Conservation (phyloP, 2,888 invertebrate genomes). For the Eupeodes luniger region DNA sequence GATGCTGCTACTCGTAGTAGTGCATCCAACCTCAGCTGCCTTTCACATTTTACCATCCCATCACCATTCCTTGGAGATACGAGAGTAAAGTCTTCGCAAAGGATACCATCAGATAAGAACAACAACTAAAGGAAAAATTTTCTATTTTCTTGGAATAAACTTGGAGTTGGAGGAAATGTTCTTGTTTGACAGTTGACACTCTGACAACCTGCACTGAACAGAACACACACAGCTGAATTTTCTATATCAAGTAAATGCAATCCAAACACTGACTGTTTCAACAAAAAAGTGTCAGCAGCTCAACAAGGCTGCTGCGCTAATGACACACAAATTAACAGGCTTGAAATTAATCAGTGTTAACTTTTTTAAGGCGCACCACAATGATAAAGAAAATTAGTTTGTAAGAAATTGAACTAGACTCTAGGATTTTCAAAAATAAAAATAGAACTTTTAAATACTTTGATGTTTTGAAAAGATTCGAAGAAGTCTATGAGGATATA, state of each 20-base stretch:
- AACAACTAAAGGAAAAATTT: conserved; percentile 35
- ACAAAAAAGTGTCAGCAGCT: conserved; percentile 12
- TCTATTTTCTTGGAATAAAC: conserved; percentile 38
- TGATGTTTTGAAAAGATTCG: no score
- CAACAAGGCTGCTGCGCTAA: conserved; percentile 13
- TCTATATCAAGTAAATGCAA: conserved; percentile 1
- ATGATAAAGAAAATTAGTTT: not conserved
- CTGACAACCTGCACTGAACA: conserved; percentile 42
- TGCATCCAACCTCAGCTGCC: conserved; percentile 5
- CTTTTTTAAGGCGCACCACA: not conserved
- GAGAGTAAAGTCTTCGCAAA: conserved; percentile 1
- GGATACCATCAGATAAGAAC: conserved; percentile 40
- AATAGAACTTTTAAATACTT: no score
- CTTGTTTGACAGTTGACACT: conserved; percentile 60
- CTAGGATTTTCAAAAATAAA: no score
- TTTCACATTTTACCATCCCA: not conserved
- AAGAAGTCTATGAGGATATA: no score
- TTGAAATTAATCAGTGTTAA: conserved; percentile 6
- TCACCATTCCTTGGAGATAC: not conserved
- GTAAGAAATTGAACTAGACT: no score
- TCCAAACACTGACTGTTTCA: conserved; percentile 37
- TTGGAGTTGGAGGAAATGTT: conserved; percentile 45
- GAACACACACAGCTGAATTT: conserved; percentile 2
- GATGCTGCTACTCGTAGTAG: no score
- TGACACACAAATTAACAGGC: conserved; percentile 35